Percentiles rank a stretch among this genome's conserved stretches.
phyloP scores from a whole-genome alignment of 2,888 invertebrate genomes.

The Onthophagus sagittarius region DNA sequence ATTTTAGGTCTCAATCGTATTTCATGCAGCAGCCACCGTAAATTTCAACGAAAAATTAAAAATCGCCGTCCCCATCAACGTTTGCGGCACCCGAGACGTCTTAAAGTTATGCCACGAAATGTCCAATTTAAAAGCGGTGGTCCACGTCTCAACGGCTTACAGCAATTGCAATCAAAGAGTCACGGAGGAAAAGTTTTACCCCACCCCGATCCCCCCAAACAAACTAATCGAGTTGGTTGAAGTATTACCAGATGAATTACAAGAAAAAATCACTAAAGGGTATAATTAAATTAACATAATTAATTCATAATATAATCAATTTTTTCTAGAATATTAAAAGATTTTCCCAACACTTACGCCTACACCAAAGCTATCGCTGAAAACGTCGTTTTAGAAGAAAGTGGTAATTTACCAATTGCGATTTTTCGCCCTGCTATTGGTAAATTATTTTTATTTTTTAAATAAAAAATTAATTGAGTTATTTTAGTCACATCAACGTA shows the following conservation, averaged over 20 bases:
- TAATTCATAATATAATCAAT: background rate
- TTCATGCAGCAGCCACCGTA: constrained; percentile 55
- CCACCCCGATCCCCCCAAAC: constrained; percentile 51
- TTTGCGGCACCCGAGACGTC: constrained; percentile 51
- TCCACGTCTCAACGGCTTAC: constrained; percentile 38
- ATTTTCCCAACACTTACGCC: constrained; percentile 70
- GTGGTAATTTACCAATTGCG: constrained; percentile 54
- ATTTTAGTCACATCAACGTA: constrained; percentile 61
- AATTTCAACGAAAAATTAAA: constrained; percentile 53
- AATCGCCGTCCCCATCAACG: constrained; percentile 51
- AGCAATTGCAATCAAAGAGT: constrained; percentile 32
- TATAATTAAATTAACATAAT: constrained; percentile 32
- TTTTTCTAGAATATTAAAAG: constrained; percentile 48
- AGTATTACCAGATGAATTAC: constrained; percentile 51
- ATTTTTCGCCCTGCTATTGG: constrained; percentile 66
- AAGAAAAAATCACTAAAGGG: constrained; percentile 56
- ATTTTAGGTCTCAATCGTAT: constrained; percentile 26
- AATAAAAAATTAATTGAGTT: background rate
- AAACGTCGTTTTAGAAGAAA: constrained; percentile 53
- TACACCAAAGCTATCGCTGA: constrained; percentile 72
- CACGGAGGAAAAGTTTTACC: constrained; percentile 46
- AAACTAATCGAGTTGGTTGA: constrained; percentile 53
- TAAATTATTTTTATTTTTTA: constrained; percentile 26
- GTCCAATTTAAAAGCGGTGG: constrained; percentile 51
- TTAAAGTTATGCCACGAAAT: constrained; percentile 50